Conservation (phyloP, 2,797 vertebrate genomes). For the Chromobotia macracanthus region DNA sequence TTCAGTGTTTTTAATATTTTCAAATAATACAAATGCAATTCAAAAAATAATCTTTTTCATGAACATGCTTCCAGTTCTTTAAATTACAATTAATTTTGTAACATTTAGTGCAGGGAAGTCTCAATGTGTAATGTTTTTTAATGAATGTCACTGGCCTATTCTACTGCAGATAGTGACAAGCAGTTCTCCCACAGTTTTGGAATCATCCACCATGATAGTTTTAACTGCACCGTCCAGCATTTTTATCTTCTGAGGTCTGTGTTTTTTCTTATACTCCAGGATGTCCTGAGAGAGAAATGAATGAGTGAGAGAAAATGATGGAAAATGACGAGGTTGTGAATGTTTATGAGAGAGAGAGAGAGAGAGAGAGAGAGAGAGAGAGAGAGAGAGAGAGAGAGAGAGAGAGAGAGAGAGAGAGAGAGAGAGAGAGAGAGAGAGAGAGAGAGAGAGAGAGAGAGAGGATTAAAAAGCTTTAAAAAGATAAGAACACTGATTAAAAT, state of each 20-base stretch:
- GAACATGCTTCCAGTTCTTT: no score
- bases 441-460: no score
- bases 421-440: no score
- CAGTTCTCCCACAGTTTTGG: conserved; percentile 95
- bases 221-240: conserved; percentile 97
- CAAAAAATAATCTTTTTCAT: no score
- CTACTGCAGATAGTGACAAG: conserved; percentile 94
- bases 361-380: no score
- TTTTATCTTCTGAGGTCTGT: conserved; percentile 94
- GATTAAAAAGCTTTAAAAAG: conserved; percentile 5
- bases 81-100: no score
- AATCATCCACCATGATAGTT: conserved; percentile 98
- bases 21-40: no score
- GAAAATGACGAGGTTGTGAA: background rate
- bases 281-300: conserved; percentile 79
- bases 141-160: conserved; percentile 34
- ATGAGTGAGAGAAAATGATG: background rate
- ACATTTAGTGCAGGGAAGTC: background rate
- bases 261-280: conserved; percentile 97
- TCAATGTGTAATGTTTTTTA: background rate
- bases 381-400: no score
- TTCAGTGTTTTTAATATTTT: no score
- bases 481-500: conserved; percentile 5
- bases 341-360: background rate
- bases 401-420: no score